A percentile compares a stretch with the other conserved stretches of the same genome.
Evolutionary conservation across 2,888 invertebrate species (phyloP).

Genomic region (Horisme vitalbata): DNA sequence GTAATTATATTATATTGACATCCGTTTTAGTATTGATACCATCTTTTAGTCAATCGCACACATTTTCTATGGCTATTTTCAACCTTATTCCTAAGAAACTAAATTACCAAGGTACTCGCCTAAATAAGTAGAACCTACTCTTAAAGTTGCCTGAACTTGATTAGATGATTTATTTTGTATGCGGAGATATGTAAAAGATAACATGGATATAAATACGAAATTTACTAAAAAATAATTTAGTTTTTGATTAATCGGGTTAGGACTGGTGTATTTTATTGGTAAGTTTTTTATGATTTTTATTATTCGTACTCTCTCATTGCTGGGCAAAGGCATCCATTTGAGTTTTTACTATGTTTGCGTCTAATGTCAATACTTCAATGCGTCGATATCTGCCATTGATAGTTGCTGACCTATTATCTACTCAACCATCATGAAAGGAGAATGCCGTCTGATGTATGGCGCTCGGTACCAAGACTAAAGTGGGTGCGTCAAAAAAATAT

Average conservation of each 20-base stretch:
- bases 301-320: no score
- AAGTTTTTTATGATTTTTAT: no score
- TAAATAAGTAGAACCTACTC: not conserved
- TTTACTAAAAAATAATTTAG: conserved; percentile 5
- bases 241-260: conserved; percentile 5
- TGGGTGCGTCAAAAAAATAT: no score
- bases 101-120: not conserved
- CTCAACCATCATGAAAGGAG: no score
- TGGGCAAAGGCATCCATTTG: no score
- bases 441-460: no score
- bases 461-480: no score
- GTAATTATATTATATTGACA: conserved; percentile 13
- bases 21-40: conserved; percentile 28
- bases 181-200: conserved; percentile 10
- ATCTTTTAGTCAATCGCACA: conserved; percentile 24
- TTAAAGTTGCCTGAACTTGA: not conserved
- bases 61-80: not conserved
- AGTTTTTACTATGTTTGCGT: no score
- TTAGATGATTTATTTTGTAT: conserved; percentile 3
- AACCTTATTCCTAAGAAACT: not conserved
- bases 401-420: no score
- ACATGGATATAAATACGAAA: conserved; percentile 22
- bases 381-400: no score
- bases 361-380: no score
- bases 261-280: no score